Percentiles rank a stretch among this genome's conserved stretches.
These are phyloP conservation scores for Nomada flava DNA, from an alignment of 2,888 invertebrate species.

Conservation along the genomic window DNA sequence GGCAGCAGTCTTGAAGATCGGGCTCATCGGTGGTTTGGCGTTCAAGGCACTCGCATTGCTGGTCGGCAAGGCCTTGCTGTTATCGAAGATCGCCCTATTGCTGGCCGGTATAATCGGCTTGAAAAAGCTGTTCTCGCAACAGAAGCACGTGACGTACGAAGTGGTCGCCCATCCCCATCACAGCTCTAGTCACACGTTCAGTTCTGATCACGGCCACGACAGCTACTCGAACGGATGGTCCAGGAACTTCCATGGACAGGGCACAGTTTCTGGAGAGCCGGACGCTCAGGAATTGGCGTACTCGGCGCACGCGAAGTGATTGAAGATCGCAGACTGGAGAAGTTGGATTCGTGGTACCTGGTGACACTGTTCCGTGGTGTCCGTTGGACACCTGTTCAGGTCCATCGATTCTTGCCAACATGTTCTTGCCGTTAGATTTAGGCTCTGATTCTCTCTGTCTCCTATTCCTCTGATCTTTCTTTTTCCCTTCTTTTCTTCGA, in stretches of 20 bases:
- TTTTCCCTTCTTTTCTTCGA: neutral
- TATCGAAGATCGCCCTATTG: conserved; percentile 93
- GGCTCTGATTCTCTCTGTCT: conserved; percentile 35
- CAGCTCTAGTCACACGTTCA: conserved; percentile 85
- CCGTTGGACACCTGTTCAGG: neutral
- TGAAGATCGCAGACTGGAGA: neutral
- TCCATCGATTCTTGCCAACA: conserved; percentile 47
- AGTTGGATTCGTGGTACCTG: conserved; percentile 23
- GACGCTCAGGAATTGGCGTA: conserved; percentile 88
- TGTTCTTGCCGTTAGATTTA: conserved; percentile 65
- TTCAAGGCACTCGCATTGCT: conserved; percentile 92
- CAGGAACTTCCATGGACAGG: conserved; percentile 85
- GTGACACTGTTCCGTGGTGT: neutral
- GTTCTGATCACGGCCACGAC: conserved; percentile 83
- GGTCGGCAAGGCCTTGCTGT: conserved; percentile 93
- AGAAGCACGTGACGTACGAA: conserved; percentile 90
- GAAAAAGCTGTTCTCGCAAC: conserved; percentile 92
- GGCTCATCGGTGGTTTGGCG: conserved; percentile 91
- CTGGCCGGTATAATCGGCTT: conserved; percentile 92
- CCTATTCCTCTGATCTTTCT: neutral
- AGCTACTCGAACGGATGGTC: conserved; percentile 88
- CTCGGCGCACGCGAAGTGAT: conserved; percentile 85
- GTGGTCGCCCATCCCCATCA: conserved; percentile 91
- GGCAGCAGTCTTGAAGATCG: conserved; percentile 92
- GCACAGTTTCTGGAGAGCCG: conserved; percentile 77